A percentile compares a stretch with the other conserved stretches of the same genome.
Evolutionary conservation across 2,888 invertebrate species (phyloP).

Genomic region (Drosophila maculinotata): DNA sequence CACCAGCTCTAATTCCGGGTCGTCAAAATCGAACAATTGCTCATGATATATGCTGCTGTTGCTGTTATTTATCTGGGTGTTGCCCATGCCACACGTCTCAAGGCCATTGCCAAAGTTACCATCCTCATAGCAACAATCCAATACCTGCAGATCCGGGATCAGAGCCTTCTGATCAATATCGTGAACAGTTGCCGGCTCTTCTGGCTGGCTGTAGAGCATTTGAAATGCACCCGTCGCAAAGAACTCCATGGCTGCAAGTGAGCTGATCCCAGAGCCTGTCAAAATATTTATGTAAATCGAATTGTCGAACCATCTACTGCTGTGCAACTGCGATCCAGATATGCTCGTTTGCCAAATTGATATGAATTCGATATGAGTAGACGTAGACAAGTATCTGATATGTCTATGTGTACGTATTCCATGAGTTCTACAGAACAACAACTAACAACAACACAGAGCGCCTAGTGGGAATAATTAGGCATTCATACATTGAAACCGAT

Average conservation of each 20-base stretch:
- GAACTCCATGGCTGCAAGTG: conserved; percentile 83
- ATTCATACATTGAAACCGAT: conserved; percentile 35
- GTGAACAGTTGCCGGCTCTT: conserved; percentile 53
- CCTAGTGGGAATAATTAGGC: conserved; percentile 72
- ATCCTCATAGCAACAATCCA: conserved; percentile 59
- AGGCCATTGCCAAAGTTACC: conserved; percentile 41
- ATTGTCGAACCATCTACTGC: background rate
- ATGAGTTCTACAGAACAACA: conserved; percentile 19
- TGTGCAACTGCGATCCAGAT: conserved; percentile 18
- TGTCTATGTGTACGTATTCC: conserved; percentile 1
- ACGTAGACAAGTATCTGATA: background rate
- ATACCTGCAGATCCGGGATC: conserved; percentile 1
- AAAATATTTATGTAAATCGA: conserved; percentile 69
- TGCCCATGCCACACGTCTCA: conserved; percentile 49
- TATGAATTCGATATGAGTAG: conserved; percentile 13
- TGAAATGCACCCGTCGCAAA: conserved; percentile 85
- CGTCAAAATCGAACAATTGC: conserved; percentile 38
- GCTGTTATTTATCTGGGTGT: conserved; percentile 40
- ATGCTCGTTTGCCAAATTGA: conserved; percentile 29
- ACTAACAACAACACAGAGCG: conserved; percentile 15
- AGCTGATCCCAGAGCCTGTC: conserved; percentile 42
- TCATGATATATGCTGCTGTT: conserved; percentile 25
- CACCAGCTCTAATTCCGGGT: conserved; percentile 28
- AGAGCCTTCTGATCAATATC: conserved; percentile 17
- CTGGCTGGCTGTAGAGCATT: conserved; percentile 83